Base-by-base conservation (phyloP, 2,888 invertebrate species). In the Drosophila incognita region DNA sequence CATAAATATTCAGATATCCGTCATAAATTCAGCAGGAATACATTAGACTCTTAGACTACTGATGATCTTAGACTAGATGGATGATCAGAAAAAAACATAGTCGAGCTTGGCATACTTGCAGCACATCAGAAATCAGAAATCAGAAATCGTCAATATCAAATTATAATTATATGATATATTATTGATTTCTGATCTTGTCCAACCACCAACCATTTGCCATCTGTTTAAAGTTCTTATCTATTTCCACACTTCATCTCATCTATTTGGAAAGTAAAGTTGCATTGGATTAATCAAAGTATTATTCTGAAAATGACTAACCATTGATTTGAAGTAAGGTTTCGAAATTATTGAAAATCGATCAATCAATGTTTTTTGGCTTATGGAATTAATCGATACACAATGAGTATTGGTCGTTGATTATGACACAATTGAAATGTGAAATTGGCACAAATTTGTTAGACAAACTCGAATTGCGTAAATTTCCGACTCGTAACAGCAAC, bases 391-490 rank as follows among this genome's bases (percentile, higher is more conserved):
- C 40, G 40, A 68, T 49, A 40, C 24, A 38, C 70, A 68, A 35
- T 69, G 49, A 70, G 29, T 21, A 29, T 48, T 49, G 57, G 21
- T 49, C 40, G 40, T 49, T 57, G 67, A 70, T 49, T 68, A 40
- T 67, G 38, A 29, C 70, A 57, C 18, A 48, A 40, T 40, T 58
- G 35, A 46, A 42, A 69, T 36, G n/a, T 58, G 57, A 35, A 29
- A 29, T 58, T 56, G 69, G 46, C 59, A 59, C 40, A 69, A 69
- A 54, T 54, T 58, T 58, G 31, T 49, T 49, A 36, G 36, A 59
- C 51, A 56, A 69, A 70, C 36, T 49, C 24, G 46, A 60, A 61
- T 70, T 70, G 42, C 60, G 42, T 63, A 58, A 69, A 76, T 57
- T 54, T 36, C 29, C 52, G 35, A 38, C 36, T 53, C 59, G 38